phyloP scores from a whole-genome alignment of 2,797 vertebrate species.

The Scyliorhinus canicula region DNA sequence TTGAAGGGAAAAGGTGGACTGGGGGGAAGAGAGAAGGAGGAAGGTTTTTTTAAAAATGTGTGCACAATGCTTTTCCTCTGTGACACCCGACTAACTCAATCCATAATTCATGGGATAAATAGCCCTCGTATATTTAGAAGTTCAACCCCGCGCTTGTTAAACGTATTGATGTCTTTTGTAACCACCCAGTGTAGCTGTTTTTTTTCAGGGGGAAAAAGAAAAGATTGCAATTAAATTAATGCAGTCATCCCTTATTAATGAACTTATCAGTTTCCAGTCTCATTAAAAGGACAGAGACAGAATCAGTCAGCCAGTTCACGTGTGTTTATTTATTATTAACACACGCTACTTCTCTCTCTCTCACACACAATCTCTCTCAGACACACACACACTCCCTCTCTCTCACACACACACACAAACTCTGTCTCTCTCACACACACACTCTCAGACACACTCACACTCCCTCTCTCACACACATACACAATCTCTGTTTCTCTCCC shows the following conservation, averaged over 20 bases:
- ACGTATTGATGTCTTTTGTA: neutral
- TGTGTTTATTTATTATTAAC: neutral
- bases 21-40: neutral
- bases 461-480: no score
- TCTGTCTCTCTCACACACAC: no score
- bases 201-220: neutral
- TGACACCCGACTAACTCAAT: neutral
- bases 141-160: neutral
- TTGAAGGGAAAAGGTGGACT: no score
- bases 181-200: neutral
- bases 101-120: neutral
- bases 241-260: constrained; percentile 2
- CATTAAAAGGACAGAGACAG: neutral
- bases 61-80: neutral
- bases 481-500: no score
- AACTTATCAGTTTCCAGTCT: neutral
- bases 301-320: neutral
- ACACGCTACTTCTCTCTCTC: neutral
- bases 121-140: neutral
- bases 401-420: no score
- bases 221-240: constrained; percentile 28
- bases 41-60: neutral
- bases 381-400: no score
- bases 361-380: neutral
- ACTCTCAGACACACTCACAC: neutral